phyloP scores from a whole-genome alignment of 2,797 vertebrate species.

The Intellagama lesueurii region DNA sequence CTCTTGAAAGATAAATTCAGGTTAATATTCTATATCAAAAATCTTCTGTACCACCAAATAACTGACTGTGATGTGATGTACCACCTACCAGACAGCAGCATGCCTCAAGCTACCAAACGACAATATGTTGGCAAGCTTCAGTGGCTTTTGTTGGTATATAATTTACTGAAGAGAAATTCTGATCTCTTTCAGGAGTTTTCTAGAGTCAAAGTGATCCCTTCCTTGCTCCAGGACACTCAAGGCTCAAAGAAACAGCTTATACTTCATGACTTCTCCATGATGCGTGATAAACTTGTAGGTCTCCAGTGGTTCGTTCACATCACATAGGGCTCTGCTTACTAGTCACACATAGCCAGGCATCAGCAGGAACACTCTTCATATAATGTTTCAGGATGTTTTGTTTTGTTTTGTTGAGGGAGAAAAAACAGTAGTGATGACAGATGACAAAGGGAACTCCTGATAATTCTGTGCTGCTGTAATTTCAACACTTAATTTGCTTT shows the following conservation, averaged over 20 bases:
- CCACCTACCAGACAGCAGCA: background rate
- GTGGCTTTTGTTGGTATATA: background rate
- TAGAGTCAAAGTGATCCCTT: background rate
- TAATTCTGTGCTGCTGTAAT: background rate
- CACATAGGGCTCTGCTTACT: background rate
- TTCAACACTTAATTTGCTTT: constrained; percentile 30
- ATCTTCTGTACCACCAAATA: background rate
- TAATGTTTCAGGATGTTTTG: background rate
- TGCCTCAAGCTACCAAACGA: background rate
- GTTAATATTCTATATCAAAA: background rate
- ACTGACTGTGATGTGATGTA: background rate
- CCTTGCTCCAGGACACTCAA: background rate
- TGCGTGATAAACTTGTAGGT: background rate
- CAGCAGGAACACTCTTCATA: background rate
- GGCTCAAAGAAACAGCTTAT: background rate
- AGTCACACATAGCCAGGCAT: no score
- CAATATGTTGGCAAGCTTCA: background rate
- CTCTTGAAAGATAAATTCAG: background rate
- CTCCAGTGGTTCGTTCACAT: background rate
- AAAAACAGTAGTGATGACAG: background rate
- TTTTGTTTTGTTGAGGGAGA: background rate
- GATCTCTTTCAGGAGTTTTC: background rate
- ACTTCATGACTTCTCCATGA: background rate
- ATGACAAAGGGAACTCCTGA: background rate
- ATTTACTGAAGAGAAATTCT: background rate